Evolutionary conservation across 1,140 invertebrate genomes (phyloP).

Genomic region (Thrips palmi): DNA sequence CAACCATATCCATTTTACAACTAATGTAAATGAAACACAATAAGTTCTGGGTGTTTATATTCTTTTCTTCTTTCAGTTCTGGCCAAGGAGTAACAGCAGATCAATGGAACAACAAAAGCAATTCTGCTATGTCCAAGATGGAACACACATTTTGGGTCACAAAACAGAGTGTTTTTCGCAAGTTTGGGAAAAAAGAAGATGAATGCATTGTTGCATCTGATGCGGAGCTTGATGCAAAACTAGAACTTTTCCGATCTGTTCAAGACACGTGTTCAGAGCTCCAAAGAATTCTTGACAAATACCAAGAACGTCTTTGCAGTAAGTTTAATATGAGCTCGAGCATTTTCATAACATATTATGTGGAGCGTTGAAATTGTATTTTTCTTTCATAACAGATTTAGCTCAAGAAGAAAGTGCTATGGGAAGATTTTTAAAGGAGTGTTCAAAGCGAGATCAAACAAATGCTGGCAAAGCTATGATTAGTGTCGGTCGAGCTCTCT

Average conservation of each 20-base stretch:
- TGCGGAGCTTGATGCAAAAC: constrained; percentile 89
- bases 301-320: constrained; percentile 84
- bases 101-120: background rate
- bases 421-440: constrained; percentile 86
- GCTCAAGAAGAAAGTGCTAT: constrained; percentile 91
- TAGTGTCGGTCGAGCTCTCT: constrained; percentile 81
- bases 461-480: constrained; percentile 84
- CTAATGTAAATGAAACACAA: too few species aligned
- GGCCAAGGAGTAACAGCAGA: too few species aligned
- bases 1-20: too few species aligned
- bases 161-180: constrained; percentile 84
- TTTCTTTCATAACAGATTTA: constrained; percentile 32
- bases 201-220: constrained; percentile 92
- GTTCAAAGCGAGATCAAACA: constrained; percentile 79
- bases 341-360: constrained; percentile 1
- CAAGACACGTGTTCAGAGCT: constrained; percentile 78
- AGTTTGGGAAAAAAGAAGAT: constrained; percentile 95
- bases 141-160: constrained; percentile 98
- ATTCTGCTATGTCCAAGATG: constrained; percentile 53
- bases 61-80: too few species aligned
- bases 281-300: constrained; percentile 79
- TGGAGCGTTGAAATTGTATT: background rate
- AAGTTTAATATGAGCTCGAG: too few species aligned
- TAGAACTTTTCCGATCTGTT: constrained; percentile 91
- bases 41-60: too few species aligned